phyloP scores from a whole-genome alignment of 2,797 vertebrate species.

The Anolis apletophallus region DNA sequence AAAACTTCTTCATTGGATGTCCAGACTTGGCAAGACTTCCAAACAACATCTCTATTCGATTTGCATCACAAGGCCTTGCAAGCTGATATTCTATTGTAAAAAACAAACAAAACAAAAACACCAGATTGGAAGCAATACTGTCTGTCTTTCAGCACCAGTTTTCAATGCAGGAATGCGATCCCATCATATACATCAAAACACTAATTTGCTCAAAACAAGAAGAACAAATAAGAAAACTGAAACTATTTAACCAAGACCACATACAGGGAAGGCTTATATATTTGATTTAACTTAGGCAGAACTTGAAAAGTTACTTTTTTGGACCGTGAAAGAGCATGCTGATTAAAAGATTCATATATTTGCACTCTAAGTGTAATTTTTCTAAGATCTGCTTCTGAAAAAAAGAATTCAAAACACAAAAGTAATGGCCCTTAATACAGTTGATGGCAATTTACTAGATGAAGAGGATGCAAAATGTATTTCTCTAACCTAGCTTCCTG shows the following conservation, averaged over 20 bases:
- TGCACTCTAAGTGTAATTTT: too few species aligned
- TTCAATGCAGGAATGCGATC: neutral
- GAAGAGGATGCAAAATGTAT: neutral
- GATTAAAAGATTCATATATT: too few species aligned
- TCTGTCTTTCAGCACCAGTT: neutral
- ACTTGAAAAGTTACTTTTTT: too few species aligned
- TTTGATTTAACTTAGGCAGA: neutral
- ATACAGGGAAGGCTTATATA: neutral
- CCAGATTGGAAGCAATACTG: neutral
- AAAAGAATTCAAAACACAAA: neutral
- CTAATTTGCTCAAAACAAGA: neutral
- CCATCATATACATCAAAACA: neutral
- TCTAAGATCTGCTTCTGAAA: neutral
- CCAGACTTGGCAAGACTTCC: constrained; percentile 91
- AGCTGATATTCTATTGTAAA: constrained; percentile 89
- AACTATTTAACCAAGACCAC: neutral
- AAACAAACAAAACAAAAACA: neutral
- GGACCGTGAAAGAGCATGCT: too few species aligned
- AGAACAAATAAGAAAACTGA: neutral
- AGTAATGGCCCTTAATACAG: neutral
- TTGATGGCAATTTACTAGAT: neutral
- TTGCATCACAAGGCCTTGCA: constrained; percentile 90
- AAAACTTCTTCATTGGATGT: constrained; percentile 97
- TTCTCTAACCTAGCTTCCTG: neutral
- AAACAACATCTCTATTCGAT: constrained; percentile 95